Evolutionary conservation across 2,888 invertebrate species (phyloP).

Genomic region (Muschampia plurimacula): DNA sequence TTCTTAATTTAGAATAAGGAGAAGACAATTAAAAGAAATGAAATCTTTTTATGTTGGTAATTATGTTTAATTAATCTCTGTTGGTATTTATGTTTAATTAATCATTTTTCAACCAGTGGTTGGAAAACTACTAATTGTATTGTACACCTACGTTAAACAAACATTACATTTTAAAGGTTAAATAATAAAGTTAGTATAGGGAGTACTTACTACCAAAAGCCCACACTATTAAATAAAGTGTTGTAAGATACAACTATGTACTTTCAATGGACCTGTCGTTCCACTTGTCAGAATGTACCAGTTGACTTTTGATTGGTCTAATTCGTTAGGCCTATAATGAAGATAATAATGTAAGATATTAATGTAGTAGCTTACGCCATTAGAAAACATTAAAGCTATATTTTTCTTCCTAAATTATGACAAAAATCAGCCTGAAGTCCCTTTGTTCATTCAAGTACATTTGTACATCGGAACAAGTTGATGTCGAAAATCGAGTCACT

Average conservation of each 20-base stretch:
- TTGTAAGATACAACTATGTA: conserved; percentile 56
- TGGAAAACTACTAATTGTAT: no score
- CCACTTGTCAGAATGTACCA: conserved; percentile 66
- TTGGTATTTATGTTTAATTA: no score
- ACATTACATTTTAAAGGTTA: no score
- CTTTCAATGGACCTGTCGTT: conserved; percentile 62
- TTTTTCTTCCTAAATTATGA: not conserved
- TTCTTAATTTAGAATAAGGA: no score
- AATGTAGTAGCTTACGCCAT: no score
- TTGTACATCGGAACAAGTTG: conserved; percentile 8
- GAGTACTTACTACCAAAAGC: conserved; percentile 55
- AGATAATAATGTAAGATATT: not conserved
- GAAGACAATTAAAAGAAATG: no score
- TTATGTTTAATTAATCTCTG: no score
- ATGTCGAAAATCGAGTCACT: not conserved
- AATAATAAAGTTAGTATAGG: no score
- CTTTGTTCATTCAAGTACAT: not conserved
- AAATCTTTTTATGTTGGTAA: no score
- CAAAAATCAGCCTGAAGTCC: not conserved
- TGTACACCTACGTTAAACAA: not conserved
- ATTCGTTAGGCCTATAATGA: conserved; percentile 56
- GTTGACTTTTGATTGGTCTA: conserved; percentile 53
- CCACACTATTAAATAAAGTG: conserved; percentile 53
- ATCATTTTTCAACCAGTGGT: no score
- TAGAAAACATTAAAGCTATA: no score